Conservation (phyloP, 1,140 invertebrate genomes). For the Cotesia typhae region DNA sequence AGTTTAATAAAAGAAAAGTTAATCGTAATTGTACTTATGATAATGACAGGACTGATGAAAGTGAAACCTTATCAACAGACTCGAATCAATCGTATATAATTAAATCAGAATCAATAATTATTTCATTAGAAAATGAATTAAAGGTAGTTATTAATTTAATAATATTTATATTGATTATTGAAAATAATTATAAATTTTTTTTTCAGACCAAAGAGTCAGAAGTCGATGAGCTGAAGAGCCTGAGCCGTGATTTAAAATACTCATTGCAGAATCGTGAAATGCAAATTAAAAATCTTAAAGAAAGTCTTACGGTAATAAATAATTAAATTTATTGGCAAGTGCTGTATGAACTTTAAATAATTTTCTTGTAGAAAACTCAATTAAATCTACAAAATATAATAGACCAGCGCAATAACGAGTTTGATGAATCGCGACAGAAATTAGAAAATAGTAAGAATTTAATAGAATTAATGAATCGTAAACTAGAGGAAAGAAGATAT, state of each 20-base stretch:
- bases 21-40: conserved; percentile 13
- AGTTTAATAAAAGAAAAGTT: background rate
- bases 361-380: background rate
- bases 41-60: conserved; percentile 1
- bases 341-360: background rate
- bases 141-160: conserved; percentile 30
- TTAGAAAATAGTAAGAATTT: conserved; percentile 8
- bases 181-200: background rate
- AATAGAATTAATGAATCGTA: background rate
- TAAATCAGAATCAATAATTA: conserved; percentile 52
- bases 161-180: too few species aligned
- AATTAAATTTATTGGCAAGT: background rate
- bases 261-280: conserved; percentile 10
- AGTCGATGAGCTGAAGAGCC: conserved; percentile 43
- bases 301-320: background rate
- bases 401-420: background rate
- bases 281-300: conserved; percentile 19
- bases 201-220: conserved; percentile 47
- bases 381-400: background rate
- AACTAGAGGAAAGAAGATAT: conserved; percentile 6
- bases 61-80: conserved; percentile 28
- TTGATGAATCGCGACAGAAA: conserved; percentile 19
- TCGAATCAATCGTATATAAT: conserved; percentile 44
- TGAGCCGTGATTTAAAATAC: conserved; percentile 38
- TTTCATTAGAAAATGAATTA: conserved; percentile 49